Conservation (phyloP, 1,140 invertebrate species). For the Dolichoris vasculosae region DNA sequence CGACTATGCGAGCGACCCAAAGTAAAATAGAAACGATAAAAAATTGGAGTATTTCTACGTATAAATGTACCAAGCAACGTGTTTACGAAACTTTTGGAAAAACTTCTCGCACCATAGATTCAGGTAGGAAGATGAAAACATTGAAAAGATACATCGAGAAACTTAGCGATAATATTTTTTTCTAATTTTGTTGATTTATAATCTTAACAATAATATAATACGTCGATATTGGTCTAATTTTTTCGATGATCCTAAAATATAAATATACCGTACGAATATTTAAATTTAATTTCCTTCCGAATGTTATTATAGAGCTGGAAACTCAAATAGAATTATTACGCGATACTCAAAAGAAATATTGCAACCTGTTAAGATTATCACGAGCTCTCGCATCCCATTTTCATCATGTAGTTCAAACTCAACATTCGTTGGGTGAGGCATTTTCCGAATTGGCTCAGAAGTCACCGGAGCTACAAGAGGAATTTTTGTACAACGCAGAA, state of each 20-base stretch:
- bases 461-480: slow-evolving; percentile 94
- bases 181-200: too few relatives aligned
- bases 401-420: slow-evolving; percentile 90
- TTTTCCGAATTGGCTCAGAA: slow-evolving; percentile 96
- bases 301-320: slow-evolving; percentile 85
- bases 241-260: too few relatives aligned
- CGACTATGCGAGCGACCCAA: slow-evolving; percentile 77
- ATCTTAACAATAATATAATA: too few relatives aligned
- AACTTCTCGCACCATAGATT: slow-evolving; percentile 91
- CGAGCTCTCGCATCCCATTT: slow-evolving; percentile 90
- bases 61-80: slow-evolving; percentile 96
- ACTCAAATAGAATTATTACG: slow-evolving; percentile 92
- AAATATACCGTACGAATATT: not conserved
- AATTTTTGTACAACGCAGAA: slow-evolving; percentile 96
- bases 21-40: slow-evolving; percentile 92
- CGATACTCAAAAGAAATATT: slow-evolving; percentile 96
- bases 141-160: not conserved
- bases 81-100: slow-evolving; percentile 97
- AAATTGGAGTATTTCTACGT: slow-evolving; percentile 97
- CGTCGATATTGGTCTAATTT: too few relatives aligned
- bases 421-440: slow-evolving; percentile 89
- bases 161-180: not conserved
- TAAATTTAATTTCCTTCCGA: not conserved
- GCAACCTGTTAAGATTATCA: slow-evolving; percentile 90
- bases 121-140: slow-evolving; percentile 75